Conservation (phyloP, 2,797 vertebrate species). For the Pempheris klunzingeri region DNA sequence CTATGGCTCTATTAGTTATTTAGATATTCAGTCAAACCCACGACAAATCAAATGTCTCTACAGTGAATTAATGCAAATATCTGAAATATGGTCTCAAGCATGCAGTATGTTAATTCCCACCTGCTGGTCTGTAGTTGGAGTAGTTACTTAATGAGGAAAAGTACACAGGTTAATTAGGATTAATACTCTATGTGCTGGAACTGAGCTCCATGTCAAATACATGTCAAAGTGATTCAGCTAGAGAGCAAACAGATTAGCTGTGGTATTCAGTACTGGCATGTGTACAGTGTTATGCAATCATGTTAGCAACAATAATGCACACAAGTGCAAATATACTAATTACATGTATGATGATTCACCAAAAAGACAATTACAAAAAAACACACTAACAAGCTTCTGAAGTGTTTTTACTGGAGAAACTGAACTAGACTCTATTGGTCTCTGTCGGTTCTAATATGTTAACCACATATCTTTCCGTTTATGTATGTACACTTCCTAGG, state of each 20-base stretch:
- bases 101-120: conserved; percentile 33
- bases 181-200: conserved; percentile 40
- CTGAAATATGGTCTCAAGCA: conserved; percentile 23
- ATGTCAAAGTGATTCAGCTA: conserved; percentile 41
- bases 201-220: conserved; percentile 40
- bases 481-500: background rate
- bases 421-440: background rate
- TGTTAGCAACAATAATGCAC: background rate
- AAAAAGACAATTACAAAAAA: background rate
- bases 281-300: background rate
- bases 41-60: conserved; percentile 19
- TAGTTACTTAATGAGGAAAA: conserved; percentile 18
- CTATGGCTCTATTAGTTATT: conserved; percentile 18
- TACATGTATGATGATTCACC: background rate
- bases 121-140: conserved; percentile 5
- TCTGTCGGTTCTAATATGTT: background rate
- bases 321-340: background rate
- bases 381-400: background rate
- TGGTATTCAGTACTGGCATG: conserved; percentile 7
- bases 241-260: conserved; percentile 44
- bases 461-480: background rate
- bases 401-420: background rate
- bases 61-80: conserved; percentile 39
- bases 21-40: conserved; percentile 14
- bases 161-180: conserved; percentile 54